Percentiles rank a stretch among this genome's conserved stretches.
Evolutionary conservation across 2,888 invertebrate genomes (phyloP).

Genomic region (Harpalus rufipes): DNA sequence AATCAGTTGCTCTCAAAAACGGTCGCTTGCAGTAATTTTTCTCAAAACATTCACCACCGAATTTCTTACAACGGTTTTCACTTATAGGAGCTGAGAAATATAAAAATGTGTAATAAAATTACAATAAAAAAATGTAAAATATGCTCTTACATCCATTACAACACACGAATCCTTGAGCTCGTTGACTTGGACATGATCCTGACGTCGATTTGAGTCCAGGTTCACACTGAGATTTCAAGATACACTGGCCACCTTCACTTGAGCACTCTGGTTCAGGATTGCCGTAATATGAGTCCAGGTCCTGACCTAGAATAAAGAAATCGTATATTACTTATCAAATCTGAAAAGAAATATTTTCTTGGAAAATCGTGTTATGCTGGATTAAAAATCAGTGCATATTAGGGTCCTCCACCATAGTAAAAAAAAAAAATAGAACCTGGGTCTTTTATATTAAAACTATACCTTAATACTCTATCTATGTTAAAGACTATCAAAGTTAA

Average conservation of each 20-base stretch:
- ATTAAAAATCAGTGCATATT: too few species aligned
- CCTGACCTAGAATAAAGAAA: not conserved
- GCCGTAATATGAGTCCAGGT: not conserved
- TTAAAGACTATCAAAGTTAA: too few species aligned
- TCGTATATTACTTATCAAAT: not conserved
- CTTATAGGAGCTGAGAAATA: slow-evolving; percentile 33
- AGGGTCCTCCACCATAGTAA: too few species aligned
- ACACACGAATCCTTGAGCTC: not conserved
- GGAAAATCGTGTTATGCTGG: too few species aligned
- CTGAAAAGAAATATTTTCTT: too few species aligned
- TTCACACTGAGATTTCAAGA: slow-evolving; percentile 12
- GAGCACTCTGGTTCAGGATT: not conserved
- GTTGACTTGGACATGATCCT: slow-evolving; percentile 8
- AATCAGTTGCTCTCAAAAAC: slow-evolving; percentile 5
- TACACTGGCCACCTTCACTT: not conserved
- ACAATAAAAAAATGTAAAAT: not conserved
- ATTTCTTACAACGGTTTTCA: slow-evolving; percentile 29
- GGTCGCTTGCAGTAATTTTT: slow-evolving; percentile 25
- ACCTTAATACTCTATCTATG: too few species aligned
- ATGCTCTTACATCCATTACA: slow-evolving; percentile 17
- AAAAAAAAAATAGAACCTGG: too few species aligned
- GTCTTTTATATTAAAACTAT: too few species aligned
- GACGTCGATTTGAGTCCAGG: not conserved
- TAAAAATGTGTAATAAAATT: not conserved
- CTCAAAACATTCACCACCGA: slow-evolving; percentile 39